Evolutionary conservation across 2,113 vertebrate genomes (phyloP).

Genomic region (Junco hyemalis): DNA sequence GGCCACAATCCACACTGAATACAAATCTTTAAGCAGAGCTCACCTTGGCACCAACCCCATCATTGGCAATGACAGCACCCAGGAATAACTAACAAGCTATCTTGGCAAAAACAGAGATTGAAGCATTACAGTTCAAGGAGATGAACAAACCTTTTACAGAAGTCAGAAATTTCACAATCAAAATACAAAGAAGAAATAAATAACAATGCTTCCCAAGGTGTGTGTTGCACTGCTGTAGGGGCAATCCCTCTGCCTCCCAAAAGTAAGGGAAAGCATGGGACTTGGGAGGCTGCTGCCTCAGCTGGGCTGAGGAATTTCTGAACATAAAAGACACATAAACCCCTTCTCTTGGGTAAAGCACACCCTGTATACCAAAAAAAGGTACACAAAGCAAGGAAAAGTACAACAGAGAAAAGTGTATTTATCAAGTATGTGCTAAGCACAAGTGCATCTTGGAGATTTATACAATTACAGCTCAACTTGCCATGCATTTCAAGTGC

Average conservation of each 20-base stretch:
- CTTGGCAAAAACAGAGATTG: background rate
- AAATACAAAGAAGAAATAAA: background rate
- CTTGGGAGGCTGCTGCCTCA: background rate
- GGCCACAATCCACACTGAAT: background rate
- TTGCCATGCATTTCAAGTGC: background rate
- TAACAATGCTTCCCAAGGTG: accelerated
- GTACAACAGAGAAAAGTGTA: background rate
- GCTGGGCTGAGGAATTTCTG: background rate
- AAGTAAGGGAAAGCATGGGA: background rate
- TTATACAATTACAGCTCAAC: background rate
- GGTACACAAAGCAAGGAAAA: background rate
- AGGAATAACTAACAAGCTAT: background rate
- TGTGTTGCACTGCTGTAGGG: background rate
- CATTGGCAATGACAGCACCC: background rate
- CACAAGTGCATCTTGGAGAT: background rate
- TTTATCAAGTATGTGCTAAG: background rate
- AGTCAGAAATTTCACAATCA: background rate
- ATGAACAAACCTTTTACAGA: background rate
- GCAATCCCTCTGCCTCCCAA: background rate
- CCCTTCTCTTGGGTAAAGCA: background rate
- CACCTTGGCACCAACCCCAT: background rate
- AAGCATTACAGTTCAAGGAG: background rate
- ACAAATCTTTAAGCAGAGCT: background rate
- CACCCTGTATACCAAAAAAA: background rate
- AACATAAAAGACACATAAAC: background rate